These are phyloP conservation scores for Theocolax elegans DNA, from an alignment of 1,140 invertebrate species.

Conservation along the genomic window DNA sequence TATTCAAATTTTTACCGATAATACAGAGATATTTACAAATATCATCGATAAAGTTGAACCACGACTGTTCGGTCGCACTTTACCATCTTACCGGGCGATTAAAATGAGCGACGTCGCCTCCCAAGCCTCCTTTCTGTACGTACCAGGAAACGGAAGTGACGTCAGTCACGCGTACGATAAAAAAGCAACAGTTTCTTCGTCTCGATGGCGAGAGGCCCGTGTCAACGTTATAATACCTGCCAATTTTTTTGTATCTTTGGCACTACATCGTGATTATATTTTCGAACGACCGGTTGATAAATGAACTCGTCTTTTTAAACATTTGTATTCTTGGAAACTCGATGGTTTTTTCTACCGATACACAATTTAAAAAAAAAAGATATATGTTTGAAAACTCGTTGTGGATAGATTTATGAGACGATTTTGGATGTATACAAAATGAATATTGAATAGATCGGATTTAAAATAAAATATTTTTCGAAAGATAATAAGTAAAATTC, in stretches of 20 bases:
- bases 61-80: constrained; percentile 27
- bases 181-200: neutral
- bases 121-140: constrained; percentile 8
- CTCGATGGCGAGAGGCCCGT: neutral
- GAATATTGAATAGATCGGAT: too few relatives aligned
- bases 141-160: constrained; percentile 59
- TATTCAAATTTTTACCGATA: too few relatives aligned
- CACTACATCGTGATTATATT: neutral
- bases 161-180: constrained; percentile 41
- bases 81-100: constrained; percentile 45
- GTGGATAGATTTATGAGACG: constrained; percentile 3
- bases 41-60: too few relatives aligned
- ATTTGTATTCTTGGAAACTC: neutral
- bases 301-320: neutral
- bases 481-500: too few relatives aligned
- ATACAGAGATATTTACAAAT: too few relatives aligned
- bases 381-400: neutral
- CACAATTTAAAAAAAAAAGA: neutral
- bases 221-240: neutral
- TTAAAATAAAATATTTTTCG: too few relatives aligned
- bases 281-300: neutral
- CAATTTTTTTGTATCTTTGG: neutral
- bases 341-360: neutral
- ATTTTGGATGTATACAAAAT: too few relatives aligned
- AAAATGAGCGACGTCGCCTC: constrained; percentile 48